Conservation (phyloP, 2,888 invertebrate species). For the Hoplodrina ambigua region DNA sequence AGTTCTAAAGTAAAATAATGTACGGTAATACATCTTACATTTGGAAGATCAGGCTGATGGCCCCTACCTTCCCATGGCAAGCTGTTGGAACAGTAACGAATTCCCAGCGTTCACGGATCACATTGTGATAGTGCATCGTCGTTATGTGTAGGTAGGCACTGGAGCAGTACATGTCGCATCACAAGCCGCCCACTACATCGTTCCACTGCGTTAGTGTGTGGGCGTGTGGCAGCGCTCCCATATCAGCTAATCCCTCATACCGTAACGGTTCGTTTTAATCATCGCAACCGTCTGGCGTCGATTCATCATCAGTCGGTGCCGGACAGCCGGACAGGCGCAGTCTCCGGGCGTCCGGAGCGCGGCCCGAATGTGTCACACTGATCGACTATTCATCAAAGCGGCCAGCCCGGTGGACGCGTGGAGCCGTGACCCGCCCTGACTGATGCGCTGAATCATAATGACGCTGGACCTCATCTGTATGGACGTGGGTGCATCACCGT, state of each 20-base stretch:
- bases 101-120: too few relatives aligned
- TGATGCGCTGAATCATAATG: conserved; percentile 27
- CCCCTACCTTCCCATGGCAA: too few relatives aligned
- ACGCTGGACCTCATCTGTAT: not conserved
- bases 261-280: conserved; percentile 19
- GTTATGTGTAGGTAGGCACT: too few relatives aligned
- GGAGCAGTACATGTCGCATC: too few relatives aligned
- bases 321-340: conserved; percentile 17
- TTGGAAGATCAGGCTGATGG: too few relatives aligned
- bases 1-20: too few relatives aligned
- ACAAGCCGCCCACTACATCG: not conserved
- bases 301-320: conserved; percentile 27
- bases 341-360: not conserved
- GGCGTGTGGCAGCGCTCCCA: not conserved
- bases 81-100: too few relatives aligned
- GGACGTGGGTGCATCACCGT: not conserved
- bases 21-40: too few relatives aligned
- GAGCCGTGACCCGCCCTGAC: not conserved
- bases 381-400: conserved; percentile 28
- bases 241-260: conserved; percentile 16
- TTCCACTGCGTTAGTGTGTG: not conserved
- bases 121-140: too few relatives aligned
- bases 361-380: conserved; percentile 14
- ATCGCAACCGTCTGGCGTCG: not conserved
- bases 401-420: not conserved